Evolutionary conservation across 2,888 invertebrate genomes (phyloP), one percentile per base, ranked within the genome.

Genomic region (Drosophila anomelani): DNA sequence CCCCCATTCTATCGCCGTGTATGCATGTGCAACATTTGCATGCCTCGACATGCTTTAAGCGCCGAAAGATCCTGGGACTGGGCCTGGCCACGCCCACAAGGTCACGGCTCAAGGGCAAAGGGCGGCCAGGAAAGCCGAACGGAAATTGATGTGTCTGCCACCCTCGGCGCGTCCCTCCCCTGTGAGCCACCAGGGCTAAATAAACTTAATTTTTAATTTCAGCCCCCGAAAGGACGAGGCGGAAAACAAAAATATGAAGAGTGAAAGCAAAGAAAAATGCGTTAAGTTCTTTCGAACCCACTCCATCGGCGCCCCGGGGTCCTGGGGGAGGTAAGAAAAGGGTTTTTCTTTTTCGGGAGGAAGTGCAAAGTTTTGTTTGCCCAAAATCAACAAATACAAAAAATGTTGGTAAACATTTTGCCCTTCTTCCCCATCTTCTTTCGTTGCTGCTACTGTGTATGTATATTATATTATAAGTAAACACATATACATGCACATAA

Each of bases 401-500:
- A 77, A 76, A 64, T 84, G 39, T 70, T 76, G 63, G 71, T 59
- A 75, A 43, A 69, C 70, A 70, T 69, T 63, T 61, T 61, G 46
- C 54, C 15, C 38, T 54, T 56, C 36, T 32, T 43, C n/a, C 26
- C 34, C 13, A 34, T 12, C 47, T 5, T 49, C 49, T 26, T 34
- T 15, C 58, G 44, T 44, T 68, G 77, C 29, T 66, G 77, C 29
- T 61, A 44, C 55, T 46, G 68, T 76, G 29, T 29, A 53, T 79
- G 76, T 76, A 79, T 67, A 68, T 79, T 82, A 79, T 77, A 84
- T 88, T 82, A 87, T 85, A 80, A 85, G 63, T 85, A 89, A 89
- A 87, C 80, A 85, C 75, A 77, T 54, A 73, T 67, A 69, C 32
- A 53, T 32, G 60, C 54, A 69, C 39, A 69, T 39, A 75, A 47